These are phyloP conservation scores for Agapetus fuscipes DNA, from an alignment of 2,888 invertebrate genomes.

Conservation along the genomic window DNA sequence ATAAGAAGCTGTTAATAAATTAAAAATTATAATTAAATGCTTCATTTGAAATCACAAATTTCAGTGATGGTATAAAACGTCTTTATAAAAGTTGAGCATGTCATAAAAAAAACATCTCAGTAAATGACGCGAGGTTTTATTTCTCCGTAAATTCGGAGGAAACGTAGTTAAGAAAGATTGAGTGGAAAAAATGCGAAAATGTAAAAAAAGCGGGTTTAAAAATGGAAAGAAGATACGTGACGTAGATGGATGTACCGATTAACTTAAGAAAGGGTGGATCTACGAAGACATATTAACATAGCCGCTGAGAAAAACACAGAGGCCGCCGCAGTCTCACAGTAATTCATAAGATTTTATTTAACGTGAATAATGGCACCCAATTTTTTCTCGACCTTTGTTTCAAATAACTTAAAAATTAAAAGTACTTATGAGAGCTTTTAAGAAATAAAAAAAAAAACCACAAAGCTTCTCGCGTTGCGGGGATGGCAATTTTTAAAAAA, in stretches of 20 bases:
- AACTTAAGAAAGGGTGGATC: constrained; percentile 9
- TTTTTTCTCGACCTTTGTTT: too few species aligned
- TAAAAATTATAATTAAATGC: too few species aligned
- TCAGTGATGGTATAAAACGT: too few species aligned
- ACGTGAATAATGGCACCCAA: neutral
- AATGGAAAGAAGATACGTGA: constrained; percentile 19
- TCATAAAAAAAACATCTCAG: neutral
- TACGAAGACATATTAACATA: constrained; percentile 17
- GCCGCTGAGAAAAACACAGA: neutral
- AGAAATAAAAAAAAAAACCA: too few species aligned
- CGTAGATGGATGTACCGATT: constrained; percentile 20
- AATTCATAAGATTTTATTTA: neutral
- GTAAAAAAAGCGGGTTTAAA: constrained; percentile 14
- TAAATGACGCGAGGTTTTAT: constrained; percentile 2
- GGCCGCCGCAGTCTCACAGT: neutral
- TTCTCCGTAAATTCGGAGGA: constrained; percentile 6
- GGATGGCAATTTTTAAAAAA: too few species aligned
- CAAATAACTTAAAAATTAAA: too few species aligned
- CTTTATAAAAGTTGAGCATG: too few species aligned
- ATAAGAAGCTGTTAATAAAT: too few species aligned
- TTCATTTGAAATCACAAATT: too few species aligned
- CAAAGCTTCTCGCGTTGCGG: too few species aligned
- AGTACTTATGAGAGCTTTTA: too few species aligned
- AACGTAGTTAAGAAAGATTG: constrained; percentile 17
- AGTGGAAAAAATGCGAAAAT: constrained; percentile 16